Evolutionary conservation across 2,888 invertebrate species (phyloP).

Genomic region (Neuroscelio doddi): DNA sequence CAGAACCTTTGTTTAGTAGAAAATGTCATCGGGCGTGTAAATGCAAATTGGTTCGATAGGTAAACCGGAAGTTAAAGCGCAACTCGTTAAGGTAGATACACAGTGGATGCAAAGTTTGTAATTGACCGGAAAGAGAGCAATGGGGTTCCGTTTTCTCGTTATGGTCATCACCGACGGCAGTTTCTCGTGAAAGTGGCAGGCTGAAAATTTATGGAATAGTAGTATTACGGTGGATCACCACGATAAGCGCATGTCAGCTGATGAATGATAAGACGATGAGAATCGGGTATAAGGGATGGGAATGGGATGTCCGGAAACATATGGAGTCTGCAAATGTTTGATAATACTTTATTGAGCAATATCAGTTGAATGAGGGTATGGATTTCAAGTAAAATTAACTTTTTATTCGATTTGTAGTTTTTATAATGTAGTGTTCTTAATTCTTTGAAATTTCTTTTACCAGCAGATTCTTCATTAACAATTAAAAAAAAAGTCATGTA

Average conservation of each 20-base stretch:
- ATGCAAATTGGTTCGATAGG: slow-evolving; percentile 10
- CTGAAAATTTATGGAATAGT: slow-evolving; percentile 6
- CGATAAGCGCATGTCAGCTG: background rate
- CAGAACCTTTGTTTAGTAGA: no score
- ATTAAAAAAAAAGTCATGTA: no score
- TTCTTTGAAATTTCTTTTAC: no score
- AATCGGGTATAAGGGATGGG: no score
- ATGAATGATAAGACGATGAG: slow-evolving; percentile 1
- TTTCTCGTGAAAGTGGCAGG: background rate
- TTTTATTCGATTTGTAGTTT: no score
- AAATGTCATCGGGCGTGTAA: no score
- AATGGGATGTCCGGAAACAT: no score
- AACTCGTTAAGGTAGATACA: slow-evolving; percentile 30
- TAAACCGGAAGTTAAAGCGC: slow-evolving; percentile 20
- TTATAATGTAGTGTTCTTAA: no score
- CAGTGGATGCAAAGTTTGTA: slow-evolving; percentile 29
- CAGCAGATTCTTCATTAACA: no score
- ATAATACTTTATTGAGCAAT: no score
- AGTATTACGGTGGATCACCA: background rate
- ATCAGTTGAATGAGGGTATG: slow-evolving; percentile 8
- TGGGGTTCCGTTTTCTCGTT: slow-evolving; percentile 17
- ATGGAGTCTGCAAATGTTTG: no score
- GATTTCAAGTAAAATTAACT: no score
- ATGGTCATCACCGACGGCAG: slow-evolving; percentile 2
- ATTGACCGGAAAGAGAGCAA: slow-evolving; percentile 31